Base-by-base conservation (phyloP, 2,113 vertebrate genomes). In the Neolamprologus cancellatus region DNA sequence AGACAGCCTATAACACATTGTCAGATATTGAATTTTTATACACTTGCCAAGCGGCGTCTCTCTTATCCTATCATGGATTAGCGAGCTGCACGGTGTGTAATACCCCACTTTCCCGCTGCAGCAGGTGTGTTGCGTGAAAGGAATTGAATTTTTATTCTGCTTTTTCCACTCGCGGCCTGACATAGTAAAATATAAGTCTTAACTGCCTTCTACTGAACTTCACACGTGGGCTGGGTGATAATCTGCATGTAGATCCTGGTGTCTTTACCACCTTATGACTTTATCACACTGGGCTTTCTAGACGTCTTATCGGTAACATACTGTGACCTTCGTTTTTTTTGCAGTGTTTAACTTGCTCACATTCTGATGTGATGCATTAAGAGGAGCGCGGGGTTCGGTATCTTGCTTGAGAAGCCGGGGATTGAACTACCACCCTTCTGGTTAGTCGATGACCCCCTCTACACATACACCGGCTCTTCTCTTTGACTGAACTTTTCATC, bases 11-110 rank as follows among this genome's bases (percentile, higher is more conserved):
- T 48, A 18, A 74, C 41, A 0, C 13, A 32, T 30, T 76, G 71
- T 50, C 71, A 76, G 71, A 50, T 76, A 25, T 12, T 28, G 44
- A 30, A 50, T 50, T 76, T 76, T 50, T 76, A 76, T 5, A 48
- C 10, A 30, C 44, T 4, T 50, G 44, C 71, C 71, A 76, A 50
- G 44, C 4, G 44, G 6, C 3, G 0, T 30, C 17, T 76, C 71
- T 76, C 44, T 76, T 32, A 30, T 76, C 71, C 44, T 18, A 50
- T 76, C 44, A 50, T 76, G 71, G 25, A 50, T 76, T 76, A 50
- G 71, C 1, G 25, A 48, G 71, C 71, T 50, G 17, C 44, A 76
- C 3, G 10, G 46, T 50, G 44, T 50, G 25, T n/a, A 48, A 48
- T 0, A 25, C 23, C 25, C 15, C 3, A 48, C 25, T 30, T 18